Base-by-base conservation (phyloP, 2,797 vertebrate genomes). In the Acanthopagrus latus region DNA sequence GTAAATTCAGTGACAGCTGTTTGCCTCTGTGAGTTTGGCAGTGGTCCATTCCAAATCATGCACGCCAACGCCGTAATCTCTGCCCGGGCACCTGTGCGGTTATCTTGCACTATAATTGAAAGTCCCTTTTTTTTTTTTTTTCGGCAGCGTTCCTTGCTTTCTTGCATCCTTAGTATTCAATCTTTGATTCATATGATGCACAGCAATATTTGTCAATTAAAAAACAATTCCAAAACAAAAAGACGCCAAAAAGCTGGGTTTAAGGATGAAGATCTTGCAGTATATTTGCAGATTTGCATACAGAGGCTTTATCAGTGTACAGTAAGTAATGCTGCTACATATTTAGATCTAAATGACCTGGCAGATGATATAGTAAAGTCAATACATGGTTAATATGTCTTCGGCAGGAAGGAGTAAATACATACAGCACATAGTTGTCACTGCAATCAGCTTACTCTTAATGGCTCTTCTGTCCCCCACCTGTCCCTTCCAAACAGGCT, bases 401-500 rank as follows among this genome's bases (percentile, higher is more conserved):
- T 76, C 77, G 67, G 55, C 55, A 50, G n/a, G 16, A 48, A 33
- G 44, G 33, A 66, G 55, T 72, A 68, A 80, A 83, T 71, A 56
- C 59, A 71, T 69, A 64, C 25, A 66, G 55, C 77, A 55, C 76
- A 66, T 23, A 38, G 69, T 68, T 86, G 82, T 85, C 76, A 62
- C 20, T 52, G 68, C 50, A 86, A 83, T 84, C 73, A 81, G 70
- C 81, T 81, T 80, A 5, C 60, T 84, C 82, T 64, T 88, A 89
- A 92, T 85, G 71, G 78, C 78, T 81, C 62, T 11, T 84, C 83
- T 74, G 76, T 91, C 83, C 78, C 83, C 82, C 43, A 81, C 70
- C 76, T 86, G 80, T 89, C 87, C 82, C 74, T 64, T 85, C 52
- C 59, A 71, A 56, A 73, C 54, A 46, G 64, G 6, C 64, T 43